Percentiles rank a stretch among this genome's conserved stretches.
Evolutionary conservation across 1,140 invertebrate species (phyloP).

Genomic region (Luehdorfia chinensis): DNA sequence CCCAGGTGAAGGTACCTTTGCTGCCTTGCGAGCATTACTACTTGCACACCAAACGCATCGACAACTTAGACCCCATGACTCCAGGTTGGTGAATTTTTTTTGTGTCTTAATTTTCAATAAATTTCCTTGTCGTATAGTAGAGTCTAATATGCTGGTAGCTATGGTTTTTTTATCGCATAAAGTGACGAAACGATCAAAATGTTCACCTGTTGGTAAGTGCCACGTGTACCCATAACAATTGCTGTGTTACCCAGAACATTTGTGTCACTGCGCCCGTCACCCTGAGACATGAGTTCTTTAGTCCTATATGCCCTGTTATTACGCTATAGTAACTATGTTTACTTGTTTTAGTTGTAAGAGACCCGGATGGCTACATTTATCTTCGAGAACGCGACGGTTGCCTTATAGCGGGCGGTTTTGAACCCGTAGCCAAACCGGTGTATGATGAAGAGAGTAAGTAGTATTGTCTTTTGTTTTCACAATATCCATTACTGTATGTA

Average conservation of each 20-base stretch:
- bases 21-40: conserved; percentile 96
- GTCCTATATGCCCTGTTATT: too few species aligned
- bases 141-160: too few species aligned
- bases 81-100: conserved; percentile 75
- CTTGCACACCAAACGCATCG: conserved; percentile 89
- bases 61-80: conserved; percentile 83
- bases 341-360: conserved; percentile 84
- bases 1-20: conserved; percentile 93
- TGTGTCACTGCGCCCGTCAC: too few species aligned
- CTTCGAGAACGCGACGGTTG: conserved; percentile 89
- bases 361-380: conserved; percentile 94
- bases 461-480: conserved; percentile 11
- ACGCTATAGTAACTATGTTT: too few species aligned
- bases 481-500: neutral
- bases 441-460: conserved; percentile 83
- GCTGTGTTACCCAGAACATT: too few species aligned
- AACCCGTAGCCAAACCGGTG: conserved; percentile 91
- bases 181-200: too few species aligned
- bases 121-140: too few species aligned
- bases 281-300: too few species aligned
- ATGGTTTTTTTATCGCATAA: too few species aligned
- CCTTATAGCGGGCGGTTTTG: conserved; percentile 91
- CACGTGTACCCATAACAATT: too few species aligned
- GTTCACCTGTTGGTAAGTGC: too few species aligned
- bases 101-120: neutral